Evolutionary conservation across 2,888 invertebrate species (phyloP).

Genomic region (Lochmaea capreae): DNA sequence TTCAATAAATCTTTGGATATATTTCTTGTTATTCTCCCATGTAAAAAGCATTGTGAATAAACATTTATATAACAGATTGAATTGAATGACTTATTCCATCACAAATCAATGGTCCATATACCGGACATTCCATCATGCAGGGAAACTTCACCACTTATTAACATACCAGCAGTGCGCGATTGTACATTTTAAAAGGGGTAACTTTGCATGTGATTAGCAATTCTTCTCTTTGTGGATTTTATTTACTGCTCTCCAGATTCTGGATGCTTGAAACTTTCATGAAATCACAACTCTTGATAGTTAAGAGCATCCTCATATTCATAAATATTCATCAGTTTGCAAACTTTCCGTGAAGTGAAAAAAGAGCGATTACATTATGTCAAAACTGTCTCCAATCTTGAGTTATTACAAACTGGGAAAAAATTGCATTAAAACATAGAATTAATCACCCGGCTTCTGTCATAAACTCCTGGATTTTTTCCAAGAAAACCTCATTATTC

Average conservation of each 20-base stretch:
- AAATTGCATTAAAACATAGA: constrained; percentile 42
- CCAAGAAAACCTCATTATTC: constrained; percentile 50
- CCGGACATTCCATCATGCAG: background rate
- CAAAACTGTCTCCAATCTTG: constrained; percentile 38
- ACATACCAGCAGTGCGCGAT: background rate
- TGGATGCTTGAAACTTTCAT: constrained; percentile 7
- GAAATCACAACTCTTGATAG: constrained; percentile 4
- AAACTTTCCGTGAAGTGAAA: constrained; percentile 31
- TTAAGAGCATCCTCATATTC: constrained; percentile 24
- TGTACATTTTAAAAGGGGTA: background rate
- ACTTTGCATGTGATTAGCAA: background rate
- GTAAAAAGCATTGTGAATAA: too few species aligned
- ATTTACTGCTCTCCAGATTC: constrained; percentile 7
- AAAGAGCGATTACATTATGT: constrained; percentile 34
- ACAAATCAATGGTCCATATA: too few species aligned
- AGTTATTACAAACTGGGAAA: constrained; percentile 36
- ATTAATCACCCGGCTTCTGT: constrained; percentile 41
- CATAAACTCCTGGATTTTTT: constrained; percentile 44
- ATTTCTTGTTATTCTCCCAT: too few species aligned
- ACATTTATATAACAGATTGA: too few species aligned
- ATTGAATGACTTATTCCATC: too few species aligned
- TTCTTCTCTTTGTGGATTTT: background rate
- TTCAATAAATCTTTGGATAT: too few species aligned
- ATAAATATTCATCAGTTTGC: constrained; percentile 33
- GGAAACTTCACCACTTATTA: background rate